phyloP scores from a whole-genome alignment of 2,113 vertebrate species.

The Regulus satrapa region DNA sequence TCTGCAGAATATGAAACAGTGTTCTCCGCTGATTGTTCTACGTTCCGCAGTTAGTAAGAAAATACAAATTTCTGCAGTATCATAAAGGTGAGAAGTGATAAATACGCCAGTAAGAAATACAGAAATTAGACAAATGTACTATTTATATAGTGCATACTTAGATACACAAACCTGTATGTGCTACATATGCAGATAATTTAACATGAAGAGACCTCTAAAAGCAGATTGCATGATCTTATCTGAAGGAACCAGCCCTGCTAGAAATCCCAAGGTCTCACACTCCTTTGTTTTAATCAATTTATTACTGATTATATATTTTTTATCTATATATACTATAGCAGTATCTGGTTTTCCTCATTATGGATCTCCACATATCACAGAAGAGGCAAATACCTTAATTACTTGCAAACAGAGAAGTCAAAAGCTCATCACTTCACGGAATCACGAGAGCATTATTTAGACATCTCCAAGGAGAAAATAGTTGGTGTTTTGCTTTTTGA shows the following conservation, averaged over 20 bases:
- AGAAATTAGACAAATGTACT: neutral
- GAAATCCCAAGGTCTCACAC: neutral
- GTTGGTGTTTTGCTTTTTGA: neutral
- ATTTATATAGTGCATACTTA: neutral
- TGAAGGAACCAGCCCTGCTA: neutral
- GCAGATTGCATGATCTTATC: rapidly evolving
- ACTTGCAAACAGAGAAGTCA: neutral
- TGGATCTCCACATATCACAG: neutral
- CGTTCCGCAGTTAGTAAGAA: neutral
- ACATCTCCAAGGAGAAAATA: rapidly evolving
- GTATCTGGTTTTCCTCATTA: neutral
- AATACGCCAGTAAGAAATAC: neutral
- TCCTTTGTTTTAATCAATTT: neutral
- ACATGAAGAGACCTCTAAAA: neutral
- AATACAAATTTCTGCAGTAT: neutral
- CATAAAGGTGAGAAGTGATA: neutral
- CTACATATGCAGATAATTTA: neutral
- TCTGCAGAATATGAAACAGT: neutral
- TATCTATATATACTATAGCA: too few species aligned
- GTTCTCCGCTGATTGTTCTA: neutral
- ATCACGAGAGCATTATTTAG: neutral
- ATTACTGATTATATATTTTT: too few species aligned
- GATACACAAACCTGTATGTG: neutral
- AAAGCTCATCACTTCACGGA: neutral
- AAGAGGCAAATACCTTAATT: neutral